Evolutionary conservation across 2,113 vertebrate species (phyloP).

Genomic region (Erinaceus europaeus): DNA sequence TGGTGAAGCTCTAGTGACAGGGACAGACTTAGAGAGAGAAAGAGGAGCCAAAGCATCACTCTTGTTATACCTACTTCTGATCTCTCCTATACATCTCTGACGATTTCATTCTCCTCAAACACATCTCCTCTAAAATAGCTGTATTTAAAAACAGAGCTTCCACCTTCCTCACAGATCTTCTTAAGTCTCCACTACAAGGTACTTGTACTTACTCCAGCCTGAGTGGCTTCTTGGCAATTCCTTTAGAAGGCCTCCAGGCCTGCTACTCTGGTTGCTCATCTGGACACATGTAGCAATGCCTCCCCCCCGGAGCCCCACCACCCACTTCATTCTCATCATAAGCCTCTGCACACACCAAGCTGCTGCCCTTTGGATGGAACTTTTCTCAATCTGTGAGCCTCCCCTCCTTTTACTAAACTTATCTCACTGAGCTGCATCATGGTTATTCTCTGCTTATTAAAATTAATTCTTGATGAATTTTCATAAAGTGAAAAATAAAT

Average conservation of each 20-base stretch:
- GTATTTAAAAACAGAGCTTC: neutral
- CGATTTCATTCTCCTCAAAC: neutral
- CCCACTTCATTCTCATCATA: neutral
- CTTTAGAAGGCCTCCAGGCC: neutral
- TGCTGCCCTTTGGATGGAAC: neutral
- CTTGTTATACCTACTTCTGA: neutral
- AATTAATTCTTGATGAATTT: constrained; percentile 6
- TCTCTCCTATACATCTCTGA: neutral
- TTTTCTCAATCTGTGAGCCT: neutral
- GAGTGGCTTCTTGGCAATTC: neutral
- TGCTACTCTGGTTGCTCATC: neutral
- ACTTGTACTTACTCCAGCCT: neutral
- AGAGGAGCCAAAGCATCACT: too few species aligned
- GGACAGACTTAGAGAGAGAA: too few species aligned
- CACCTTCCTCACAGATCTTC: neutral
- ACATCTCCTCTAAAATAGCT: neutral
- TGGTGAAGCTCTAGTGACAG: too few species aligned
- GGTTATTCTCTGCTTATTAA: neutral
- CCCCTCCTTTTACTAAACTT: neutral
- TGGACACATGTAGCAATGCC: too few species aligned
- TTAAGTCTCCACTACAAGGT: neutral
- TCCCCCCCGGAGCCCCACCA: too few species aligned
- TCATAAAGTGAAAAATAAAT: neutral
- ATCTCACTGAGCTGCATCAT: neutral
- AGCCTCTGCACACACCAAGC: neutral